Conservation (phyloP, 2,113 vertebrate species). For the Vombatus ursinus region DNA sequence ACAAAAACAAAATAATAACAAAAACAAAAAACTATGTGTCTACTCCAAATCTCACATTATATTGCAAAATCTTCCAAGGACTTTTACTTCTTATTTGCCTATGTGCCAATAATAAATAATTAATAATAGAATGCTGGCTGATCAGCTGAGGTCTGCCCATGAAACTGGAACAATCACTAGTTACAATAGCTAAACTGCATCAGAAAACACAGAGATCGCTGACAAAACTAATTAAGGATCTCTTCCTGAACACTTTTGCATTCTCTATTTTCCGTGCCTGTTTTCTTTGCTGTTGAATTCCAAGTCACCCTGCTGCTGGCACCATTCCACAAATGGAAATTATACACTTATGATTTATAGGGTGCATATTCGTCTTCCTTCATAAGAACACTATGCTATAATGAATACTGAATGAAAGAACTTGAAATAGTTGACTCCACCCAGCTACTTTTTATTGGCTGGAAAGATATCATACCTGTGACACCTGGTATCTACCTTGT, state of each 20-base stretch:
- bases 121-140: not conserved
- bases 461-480: not conserved
- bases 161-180: not conserved
- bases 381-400: not conserved
- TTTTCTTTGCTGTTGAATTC: not conserved
- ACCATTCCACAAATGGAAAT: not conserved
- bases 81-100: not conserved
- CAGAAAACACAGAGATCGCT: not conserved
- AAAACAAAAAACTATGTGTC: not conserved
- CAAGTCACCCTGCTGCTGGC: not conserved
- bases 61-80: not conserved
- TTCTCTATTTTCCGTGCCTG: not conserved
- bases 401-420: rapidly evolving
- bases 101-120: not conserved
- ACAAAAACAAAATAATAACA: not conserved
- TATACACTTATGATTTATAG: not conserved
- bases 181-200: not conserved
- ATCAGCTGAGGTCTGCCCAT: not conserved
- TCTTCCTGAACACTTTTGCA: not conserved
- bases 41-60: not conserved
- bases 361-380: not conserved
- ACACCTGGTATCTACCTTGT: too few species aligned
- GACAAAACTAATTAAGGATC: not conserved
- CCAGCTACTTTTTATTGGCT: not conserved
- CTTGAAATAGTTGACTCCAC: not conserved